These are phyloP conservation scores for Palythoa grandis DNA, from an alignment of 92 coral and sea anemone genomes.

Conservation along the genomic window DNA sequence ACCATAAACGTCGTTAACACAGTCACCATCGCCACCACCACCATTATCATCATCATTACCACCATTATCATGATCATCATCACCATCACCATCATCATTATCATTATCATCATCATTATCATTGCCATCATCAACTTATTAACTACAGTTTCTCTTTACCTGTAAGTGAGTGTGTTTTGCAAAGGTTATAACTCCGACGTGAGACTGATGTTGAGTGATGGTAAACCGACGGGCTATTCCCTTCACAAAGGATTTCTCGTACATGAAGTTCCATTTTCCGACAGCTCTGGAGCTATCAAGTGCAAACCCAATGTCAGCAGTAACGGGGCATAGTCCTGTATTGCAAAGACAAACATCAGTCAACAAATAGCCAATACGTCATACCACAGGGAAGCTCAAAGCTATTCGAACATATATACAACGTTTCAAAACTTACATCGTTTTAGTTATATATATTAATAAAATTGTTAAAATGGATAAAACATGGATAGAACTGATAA, in stretches of 20 bases:
- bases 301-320: conserved; percentile 88
- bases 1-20: too few relatives aligned
- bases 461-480: too few relatives aligned
- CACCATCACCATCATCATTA: too few relatives aligned
- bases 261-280: conserved; percentile 81
- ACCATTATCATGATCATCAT: too few relatives aligned
- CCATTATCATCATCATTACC: too few relatives aligned
- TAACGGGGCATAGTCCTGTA: conserved; percentile 73
- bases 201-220: conserved; percentile 85
- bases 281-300: conserved; percentile 89
- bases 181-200: conserved; percentile 81
- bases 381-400: background rate
- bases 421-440: too few relatives aligned
- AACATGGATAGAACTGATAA: too few relatives aligned
- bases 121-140: too few relatives aligned
- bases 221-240: conserved; percentile 75
- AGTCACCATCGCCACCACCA: too few relatives aligned
- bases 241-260: conserved; percentile 74
- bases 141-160: conserved; percentile 31
- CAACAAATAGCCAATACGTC: too few relatives aligned
- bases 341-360: background rate
- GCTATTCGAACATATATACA: background rate
- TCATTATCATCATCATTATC: too few relatives aligned
- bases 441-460: too few relatives aligned
- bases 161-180: conserved; percentile 60